phyloP scores from a whole-genome alignment of 2,113 vertebrate genomes.

The Falcunculus frontatus region DNA sequence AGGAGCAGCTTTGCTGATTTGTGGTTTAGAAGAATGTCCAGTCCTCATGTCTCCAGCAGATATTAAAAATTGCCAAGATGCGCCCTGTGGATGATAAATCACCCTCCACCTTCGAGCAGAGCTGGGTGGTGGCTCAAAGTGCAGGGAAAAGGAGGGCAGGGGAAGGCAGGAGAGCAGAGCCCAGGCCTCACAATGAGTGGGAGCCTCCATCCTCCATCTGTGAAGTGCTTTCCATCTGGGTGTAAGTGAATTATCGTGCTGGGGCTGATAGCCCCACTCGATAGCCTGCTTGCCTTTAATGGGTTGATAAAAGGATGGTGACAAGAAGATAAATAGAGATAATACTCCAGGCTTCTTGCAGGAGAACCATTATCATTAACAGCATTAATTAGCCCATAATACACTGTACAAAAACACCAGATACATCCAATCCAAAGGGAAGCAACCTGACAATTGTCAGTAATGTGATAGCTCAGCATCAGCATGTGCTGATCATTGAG shows the following conservation, averaged over 20 bases:
- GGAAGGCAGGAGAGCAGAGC: neutral
- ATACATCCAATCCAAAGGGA: slow-evolving; percentile 24
- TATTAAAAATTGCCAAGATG: slow-evolving; percentile 44
- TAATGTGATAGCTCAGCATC: slow-evolving; percentile 2
- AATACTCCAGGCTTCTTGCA: slow-evolving; percentile 61
- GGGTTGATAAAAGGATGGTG: slow-evolving; percentile 68
- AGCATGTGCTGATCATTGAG: neutral
- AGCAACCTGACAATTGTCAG: slow-evolving; percentile 42
- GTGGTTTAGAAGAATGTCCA: slow-evolving; percentile 40
- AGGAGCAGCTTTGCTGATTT: slow-evolving; percentile 47
- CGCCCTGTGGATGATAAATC: neutral
- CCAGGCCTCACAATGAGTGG: neutral
- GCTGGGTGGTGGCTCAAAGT: neutral
- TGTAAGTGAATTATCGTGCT: slow-evolving; percentile 13
- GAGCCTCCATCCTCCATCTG: neutral
- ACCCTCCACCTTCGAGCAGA: neutral
- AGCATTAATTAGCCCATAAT: slow-evolving; percentile 75
- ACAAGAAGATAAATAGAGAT: slow-evolving; percentile 72
- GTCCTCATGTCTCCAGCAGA: slow-evolving; percentile 8
- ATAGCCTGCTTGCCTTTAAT: slow-evolving; percentile 66
- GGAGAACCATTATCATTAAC: slow-evolving; percentile 70
- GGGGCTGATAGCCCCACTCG: slow-evolving; percentile 38
- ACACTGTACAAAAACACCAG: slow-evolving; percentile 46
- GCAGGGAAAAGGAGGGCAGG: neutral
- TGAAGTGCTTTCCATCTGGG: slow-evolving; percentile 17